Conservation (phyloP, 2,113 vertebrate species). For the Gorilla gorilla region DNA sequence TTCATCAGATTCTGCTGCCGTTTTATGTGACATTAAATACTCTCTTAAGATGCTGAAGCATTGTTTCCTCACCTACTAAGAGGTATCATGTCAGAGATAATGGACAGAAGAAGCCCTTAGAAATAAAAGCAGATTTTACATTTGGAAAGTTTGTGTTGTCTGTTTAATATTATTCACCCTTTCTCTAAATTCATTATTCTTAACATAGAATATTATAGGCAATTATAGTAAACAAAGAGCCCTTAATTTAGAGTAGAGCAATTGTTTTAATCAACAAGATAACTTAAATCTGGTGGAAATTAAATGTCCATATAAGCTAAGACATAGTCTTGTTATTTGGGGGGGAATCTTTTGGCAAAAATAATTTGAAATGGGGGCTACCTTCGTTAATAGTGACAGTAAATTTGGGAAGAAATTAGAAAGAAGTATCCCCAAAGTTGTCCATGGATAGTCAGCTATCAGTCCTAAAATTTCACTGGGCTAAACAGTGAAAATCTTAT, state of each 20-base stretch:
- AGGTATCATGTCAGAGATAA: neutral
- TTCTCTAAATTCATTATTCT: constrained; percentile 25
- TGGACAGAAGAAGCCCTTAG: neutral
- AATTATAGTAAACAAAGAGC: neutral
- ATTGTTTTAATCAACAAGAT: constrained; percentile 38
- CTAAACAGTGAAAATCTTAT: neutral
- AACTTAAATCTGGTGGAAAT: constrained; percentile 4
- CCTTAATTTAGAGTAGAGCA: constrained; percentile 40
- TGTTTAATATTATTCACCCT: neutral
- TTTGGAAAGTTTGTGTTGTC: neutral
- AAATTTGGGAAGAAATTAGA: constrained; percentile 32
- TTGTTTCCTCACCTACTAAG: neutral
- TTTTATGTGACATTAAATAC: neutral
- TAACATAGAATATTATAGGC: neutral
- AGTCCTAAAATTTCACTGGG: neutral
- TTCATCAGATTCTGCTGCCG: neutral
- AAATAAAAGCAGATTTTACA: constrained; percentile 8
- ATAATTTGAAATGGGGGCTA: neutral
- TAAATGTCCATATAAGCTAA: neutral
- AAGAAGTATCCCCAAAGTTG: neutral
- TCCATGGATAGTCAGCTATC: neutral
- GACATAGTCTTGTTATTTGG: neutral
- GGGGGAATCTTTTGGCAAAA: neutral
- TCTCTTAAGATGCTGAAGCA: neutral
- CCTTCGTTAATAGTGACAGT: neutral